Base-by-base conservation (phyloP, 2,888 invertebrate genomes). In the Xylocampa areola region DNA sequence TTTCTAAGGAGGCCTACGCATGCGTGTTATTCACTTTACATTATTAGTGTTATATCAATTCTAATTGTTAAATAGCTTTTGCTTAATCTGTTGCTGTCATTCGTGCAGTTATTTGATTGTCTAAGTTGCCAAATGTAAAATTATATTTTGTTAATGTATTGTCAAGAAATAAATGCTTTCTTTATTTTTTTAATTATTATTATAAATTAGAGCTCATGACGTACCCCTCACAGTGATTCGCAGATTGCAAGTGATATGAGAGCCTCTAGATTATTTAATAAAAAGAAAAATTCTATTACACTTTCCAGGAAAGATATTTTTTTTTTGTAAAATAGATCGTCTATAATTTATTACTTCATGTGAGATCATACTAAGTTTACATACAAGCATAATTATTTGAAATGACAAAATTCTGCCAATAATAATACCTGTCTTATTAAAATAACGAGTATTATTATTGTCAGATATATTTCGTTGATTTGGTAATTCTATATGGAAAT, bases 181-280 rank as follows among this genome's bases (percentile, higher is more conserved):
- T n/a, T n/a, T n/a, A n/a, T n/a, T n/a, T n/a, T n/a, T n/a, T n/a
- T n/a, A n/a, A n/a, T n/a, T 19, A n/a, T 32, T n/a, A 5, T 29
- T 57, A 40, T 35, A 41, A 50, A 67, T 61, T 33, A 19, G 33
- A 2, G 45, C 68, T 55, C 65, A 68, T 43, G 62, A 43, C 25
- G 19, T 29, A 43, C 39, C 68, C 58, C 49, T 59, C 44, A 73
- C 64, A 65, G 60, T 65, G 60, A 58, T 65, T 70, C 39, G 64
- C 62, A 76, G 47, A 45, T 68, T 74, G 68, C 60, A 68, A 74
- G 75, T 76, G 77, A 76, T 76, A 75, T 75, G 74, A 74, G 73
- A 73, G 62, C 71, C 60, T 61, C 55, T 70, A 76, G 23, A 66
- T 73, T 66, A 65, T 44, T 49, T 59, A 47, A 57, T 44, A 32